Conservation (phyloP, 2,888 invertebrate species). For the Drosophila neonasuta region DNA sequence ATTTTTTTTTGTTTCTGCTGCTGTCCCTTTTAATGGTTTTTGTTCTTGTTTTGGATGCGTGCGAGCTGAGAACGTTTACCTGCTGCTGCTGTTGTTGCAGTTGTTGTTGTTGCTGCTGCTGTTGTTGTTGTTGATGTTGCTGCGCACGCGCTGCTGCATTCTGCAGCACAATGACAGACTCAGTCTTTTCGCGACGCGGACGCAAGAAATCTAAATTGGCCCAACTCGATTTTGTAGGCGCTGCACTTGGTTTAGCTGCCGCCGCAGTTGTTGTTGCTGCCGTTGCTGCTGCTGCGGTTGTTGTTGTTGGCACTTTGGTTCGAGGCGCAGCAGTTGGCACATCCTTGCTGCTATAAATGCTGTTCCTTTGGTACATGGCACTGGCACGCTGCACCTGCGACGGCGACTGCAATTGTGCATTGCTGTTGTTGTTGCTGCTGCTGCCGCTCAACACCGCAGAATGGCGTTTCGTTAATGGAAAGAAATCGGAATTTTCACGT, state of each 20-base stretch:
- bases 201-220: constrained; percentile 83
- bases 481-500: constrained; percentile 92
- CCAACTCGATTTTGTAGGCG: constrained; percentile 78
- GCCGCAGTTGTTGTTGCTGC: constrained; percentile 25
- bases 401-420: constrained; percentile 66
- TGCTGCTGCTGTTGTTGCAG: constrained; percentile 70
- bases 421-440: constrained; percentile 63
- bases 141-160: constrained; percentile 84
- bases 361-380: constrained; percentile 87
- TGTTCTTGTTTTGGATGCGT: constrained; percentile 55
- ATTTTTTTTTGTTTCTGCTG: constrained; percentile 41
- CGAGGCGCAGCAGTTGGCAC: constrained; percentile 27
- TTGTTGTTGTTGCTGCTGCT: constrained; percentile 74
- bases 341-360: constrained; percentile 78
- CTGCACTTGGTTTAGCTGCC: constrained; percentile 22
- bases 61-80: constrained; percentile 75
- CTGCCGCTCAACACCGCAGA: constrained; percentile 86
- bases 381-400: constrained; percentile 86
- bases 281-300: constrained; percentile 51
- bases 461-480: constrained; percentile 89
- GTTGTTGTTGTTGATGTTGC: constrained; percentile 81
- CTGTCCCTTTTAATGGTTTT: constrained; percentile 32
- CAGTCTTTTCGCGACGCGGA: constrained; percentile 93
- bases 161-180: constrained; percentile 92
- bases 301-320: constrained; percentile 66